Evolutionary conservation across 1,140 invertebrate species (phyloP).

Genomic region (Melanaphis sacchari): DNA sequence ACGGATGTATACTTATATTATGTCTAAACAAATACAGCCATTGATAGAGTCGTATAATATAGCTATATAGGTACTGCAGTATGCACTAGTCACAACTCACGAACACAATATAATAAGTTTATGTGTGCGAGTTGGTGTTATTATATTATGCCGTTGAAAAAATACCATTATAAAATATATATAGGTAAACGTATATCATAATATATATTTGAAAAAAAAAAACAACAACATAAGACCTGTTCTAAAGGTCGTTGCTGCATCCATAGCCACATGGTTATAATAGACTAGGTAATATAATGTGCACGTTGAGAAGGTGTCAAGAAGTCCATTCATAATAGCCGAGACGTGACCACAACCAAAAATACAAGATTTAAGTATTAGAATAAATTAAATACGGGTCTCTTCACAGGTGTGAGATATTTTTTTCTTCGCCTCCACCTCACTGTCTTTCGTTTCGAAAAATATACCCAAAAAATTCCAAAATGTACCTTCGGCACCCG

Average conservation of each 20-base stretch:
- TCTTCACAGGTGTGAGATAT: constrained; percentile 53
- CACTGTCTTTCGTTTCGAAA: background rate
- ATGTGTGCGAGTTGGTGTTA: background rate
- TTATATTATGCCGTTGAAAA: constrained; percentile 49
- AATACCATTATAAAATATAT: constrained; percentile 21
- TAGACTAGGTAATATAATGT: constrained; percentile 38
- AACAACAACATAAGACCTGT: constrained; percentile 44
- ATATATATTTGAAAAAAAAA: constrained; percentile 2
- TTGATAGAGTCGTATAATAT: constrained; percentile 7
- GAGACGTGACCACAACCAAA: constrained; percentile 51
- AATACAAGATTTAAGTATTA: constrained; percentile 53
- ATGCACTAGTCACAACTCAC: background rate
- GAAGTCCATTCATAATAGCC: constrained; percentile 55
- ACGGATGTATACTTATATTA: constrained; percentile 32
- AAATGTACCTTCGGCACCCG: constrained; percentile 38
- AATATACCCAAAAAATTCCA: constrained; percentile 35
- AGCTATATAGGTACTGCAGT: background rate
- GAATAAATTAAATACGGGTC: constrained; percentile 56
- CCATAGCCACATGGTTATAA: constrained; percentile 23
- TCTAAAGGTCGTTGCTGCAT: constrained; percentile 43
- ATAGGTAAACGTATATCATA: background rate
- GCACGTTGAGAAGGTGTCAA: constrained; percentile 51
- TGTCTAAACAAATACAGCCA: constrained; percentile 39
- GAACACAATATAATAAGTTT: background rate
- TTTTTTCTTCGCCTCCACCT: background rate